phyloP scores from a whole-genome alignment of 2,888 invertebrate genomes.

The Azorinus chamasolen region DNA sequence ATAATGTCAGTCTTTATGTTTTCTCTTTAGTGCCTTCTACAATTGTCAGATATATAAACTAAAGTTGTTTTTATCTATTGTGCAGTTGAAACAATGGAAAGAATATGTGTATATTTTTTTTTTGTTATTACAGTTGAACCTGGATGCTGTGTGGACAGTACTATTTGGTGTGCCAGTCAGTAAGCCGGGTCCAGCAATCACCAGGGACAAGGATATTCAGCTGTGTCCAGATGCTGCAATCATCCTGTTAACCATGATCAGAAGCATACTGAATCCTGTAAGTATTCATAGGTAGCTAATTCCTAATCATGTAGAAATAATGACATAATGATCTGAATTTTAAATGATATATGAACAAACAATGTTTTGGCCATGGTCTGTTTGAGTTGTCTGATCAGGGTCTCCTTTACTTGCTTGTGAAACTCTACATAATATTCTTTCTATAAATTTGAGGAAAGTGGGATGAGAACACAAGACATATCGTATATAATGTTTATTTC shows the following conservation, averaged over 20 bases:
- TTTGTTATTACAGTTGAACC: slow-evolving; percentile 87
- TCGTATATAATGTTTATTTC: too few relatives aligned
- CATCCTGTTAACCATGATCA: slow-evolving; percentile 94
- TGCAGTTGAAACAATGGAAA: too few relatives aligned
- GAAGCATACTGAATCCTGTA: slow-evolving; percentile 89
- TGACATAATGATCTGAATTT: not conserved
- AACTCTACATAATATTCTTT: too few relatives aligned
- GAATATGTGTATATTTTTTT: too few relatives aligned
- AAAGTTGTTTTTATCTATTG: too few relatives aligned
- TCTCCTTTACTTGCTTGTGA: too few relatives aligned
- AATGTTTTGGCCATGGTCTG: not conserved
- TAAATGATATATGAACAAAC: not conserved
- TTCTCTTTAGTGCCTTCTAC: too few relatives aligned
- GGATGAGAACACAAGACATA: too few relatives aligned
- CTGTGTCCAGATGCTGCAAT: slow-evolving; percentile 97
- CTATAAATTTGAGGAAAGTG: too few relatives aligned
- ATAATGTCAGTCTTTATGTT: too few relatives aligned
- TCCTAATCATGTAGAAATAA: not conserved
- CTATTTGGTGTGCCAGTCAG: slow-evolving; percentile 92
- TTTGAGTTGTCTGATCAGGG: not conserved
- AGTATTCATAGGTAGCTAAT: slow-evolving; percentile 45
- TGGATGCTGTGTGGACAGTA: slow-evolving; percentile 97
- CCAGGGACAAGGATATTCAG: slow-evolving; percentile 83
- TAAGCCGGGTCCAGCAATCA: slow-evolving; percentile 85
- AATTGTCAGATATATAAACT: too few relatives aligned